Conservation (phyloP, 2,797 vertebrate genomes). For the Periophthalmus magnuspinnatus region DNA sequence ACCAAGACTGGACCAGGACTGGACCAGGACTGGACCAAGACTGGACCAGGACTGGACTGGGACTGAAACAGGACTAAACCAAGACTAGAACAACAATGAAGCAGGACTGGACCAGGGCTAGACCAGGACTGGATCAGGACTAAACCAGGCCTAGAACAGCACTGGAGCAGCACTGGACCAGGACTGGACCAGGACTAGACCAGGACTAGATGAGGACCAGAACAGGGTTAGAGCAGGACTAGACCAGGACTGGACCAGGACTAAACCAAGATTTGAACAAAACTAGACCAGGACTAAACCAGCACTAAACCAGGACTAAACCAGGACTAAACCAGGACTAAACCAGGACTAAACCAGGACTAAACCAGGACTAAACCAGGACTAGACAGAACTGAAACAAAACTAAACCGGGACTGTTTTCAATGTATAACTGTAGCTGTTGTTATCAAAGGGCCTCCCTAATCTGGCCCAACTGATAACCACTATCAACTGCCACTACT, state of each 20-base stretch:
- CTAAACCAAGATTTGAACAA: not conserved
- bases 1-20: not conserved
- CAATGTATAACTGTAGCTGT: not conserved
- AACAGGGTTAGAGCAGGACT: not conserved
- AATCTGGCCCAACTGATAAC: not conserved
- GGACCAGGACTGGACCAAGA: too few species aligned
- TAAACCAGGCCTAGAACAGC: not conserved
- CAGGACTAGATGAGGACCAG: not conserved
- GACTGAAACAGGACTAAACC: too few species aligned
- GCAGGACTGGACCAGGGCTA: not conserved
- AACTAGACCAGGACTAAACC: not conserved
- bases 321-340: not conserved
- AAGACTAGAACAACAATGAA: too few species aligned
- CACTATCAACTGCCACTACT: not conserved
- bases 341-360: not conserved
- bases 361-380: not conserved
- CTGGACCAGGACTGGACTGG: too few species aligned
- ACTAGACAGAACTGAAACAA: not conserved
- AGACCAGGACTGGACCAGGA: slow-evolving; percentile 33
- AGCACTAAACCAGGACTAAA: not conserved
- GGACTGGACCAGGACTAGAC: too few species aligned
- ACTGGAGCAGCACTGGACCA: not conserved
- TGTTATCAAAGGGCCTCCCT: not conserved
- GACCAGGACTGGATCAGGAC: not conserved
- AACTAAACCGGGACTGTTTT: not conserved